These are phyloP conservation scores for Sebastes kiyomatsui DNA, from an alignment of 2,797 vertebrate genomes.

Conservation along the genomic window DNA sequence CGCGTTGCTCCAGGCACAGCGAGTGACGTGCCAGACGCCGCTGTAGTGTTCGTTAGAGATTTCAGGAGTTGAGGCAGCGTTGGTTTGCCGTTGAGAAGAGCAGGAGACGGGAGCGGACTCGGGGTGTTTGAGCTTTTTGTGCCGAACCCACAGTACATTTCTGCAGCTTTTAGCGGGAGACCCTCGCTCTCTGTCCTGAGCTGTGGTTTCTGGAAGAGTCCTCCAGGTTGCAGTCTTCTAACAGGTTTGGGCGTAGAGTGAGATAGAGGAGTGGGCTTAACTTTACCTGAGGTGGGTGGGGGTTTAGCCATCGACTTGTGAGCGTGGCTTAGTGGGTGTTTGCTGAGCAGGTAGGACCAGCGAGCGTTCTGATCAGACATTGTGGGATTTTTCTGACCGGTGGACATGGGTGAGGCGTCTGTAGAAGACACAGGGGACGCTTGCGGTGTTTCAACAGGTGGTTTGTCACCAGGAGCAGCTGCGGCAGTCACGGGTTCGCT, in stretches of 20 bases:
- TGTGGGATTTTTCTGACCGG: background rate
- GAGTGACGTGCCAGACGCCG: background rate
- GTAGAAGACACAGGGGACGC: conserved; percentile 6
- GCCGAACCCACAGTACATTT: conserved; percentile 87
- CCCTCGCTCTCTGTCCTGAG: conserved; percentile 28
- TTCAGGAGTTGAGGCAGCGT: background rate
- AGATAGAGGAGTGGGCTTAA: conserved; percentile 21
- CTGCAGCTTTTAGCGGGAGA: conserved; percentile 85
- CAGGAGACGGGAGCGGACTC: background rate
- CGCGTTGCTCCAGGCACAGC: background rate
- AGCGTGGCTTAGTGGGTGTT: conserved; percentile 27
- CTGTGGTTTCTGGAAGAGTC: conserved; percentile 20
- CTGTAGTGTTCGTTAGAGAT: background rate
- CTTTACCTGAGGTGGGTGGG: fast-evolving
- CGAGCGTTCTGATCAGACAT: background rate
- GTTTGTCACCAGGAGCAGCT: background rate
- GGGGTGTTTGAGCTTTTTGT: conserved; percentile 51
- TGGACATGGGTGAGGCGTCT: background rate
- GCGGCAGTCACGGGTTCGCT: background rate
- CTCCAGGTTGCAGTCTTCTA: background rate
- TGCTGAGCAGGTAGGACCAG: conserved; percentile 67
- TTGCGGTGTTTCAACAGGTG: background rate
- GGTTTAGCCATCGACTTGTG: background rate
- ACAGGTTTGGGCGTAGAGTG: conserved; percentile 57
- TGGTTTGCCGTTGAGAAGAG: background rate